Evolutionary conservation across 2,113 vertebrate species (phyloP), one percentile per base, ranked within the genome.

Genomic region (Ivindomyrus marchei): DNA sequence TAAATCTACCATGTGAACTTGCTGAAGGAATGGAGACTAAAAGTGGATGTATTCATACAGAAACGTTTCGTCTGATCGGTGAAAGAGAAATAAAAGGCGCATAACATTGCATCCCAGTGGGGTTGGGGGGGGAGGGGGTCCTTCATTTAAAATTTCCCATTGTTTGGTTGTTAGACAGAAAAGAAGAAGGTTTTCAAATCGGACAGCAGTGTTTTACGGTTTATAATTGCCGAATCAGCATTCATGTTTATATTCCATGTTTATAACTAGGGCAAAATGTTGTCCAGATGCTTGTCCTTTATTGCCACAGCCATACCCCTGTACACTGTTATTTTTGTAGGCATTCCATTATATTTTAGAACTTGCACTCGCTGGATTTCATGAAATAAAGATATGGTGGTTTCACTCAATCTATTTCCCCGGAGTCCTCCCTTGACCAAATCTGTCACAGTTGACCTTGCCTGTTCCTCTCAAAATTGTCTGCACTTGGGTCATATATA

Each of bases 381-480:
- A 42, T 70, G 27, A 70, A 70, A 70, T 31, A 70, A 70, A 70
- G 62, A 70, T 70, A 31, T 15, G 62, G 62, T 19, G 31, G 36
- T 42, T 80, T 80, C 74, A 80, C 31, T 80, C 74, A 80, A 80
- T 80, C 74, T 80, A 80, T 80, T 42, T 80, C 74, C 74, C 74
- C 5, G 11, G 74, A 80, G 36, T 19, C 36, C 74, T 80, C 15
- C 74, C 74, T 39, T 80, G 74, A 42, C 74, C 74, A 80, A 17
- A 80, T 80, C 74, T 80, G 74, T 80, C 74, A 80, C 31, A 80
- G 74, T 80, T 80, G 74, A 80, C 74, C 74, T 80, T 80, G 74
- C n/a, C 36, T 19, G 36, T 80, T 80, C 31, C 74, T 42, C 74
- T 80, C 31, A 42, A 80, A 80, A 80, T 80, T 80, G 74, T 80